Conservation (phyloP, 2,797 vertebrate genomes). For the Lateolabrax maculatus region DNA sequence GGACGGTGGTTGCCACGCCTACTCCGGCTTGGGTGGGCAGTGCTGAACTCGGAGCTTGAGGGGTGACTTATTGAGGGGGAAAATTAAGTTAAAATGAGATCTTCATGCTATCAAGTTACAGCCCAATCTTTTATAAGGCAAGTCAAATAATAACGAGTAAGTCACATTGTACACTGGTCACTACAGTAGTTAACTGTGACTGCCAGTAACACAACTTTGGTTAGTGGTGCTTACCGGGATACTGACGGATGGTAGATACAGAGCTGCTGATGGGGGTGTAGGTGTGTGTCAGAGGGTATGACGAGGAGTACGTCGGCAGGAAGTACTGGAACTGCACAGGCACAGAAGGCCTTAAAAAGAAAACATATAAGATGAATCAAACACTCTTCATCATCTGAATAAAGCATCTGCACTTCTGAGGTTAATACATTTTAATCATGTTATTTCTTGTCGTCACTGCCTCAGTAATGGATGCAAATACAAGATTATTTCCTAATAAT, state of each 20-base stretch:
- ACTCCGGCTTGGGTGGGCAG: constrained; percentile 93
- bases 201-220: not conserved
- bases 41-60: constrained; percentile 94
- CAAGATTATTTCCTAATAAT: not conserved
- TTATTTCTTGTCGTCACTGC: not conserved
- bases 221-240: constrained; percentile 88
- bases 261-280: constrained; percentile 98
- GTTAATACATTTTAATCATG: not conserved
- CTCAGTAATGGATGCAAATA: not conserved
- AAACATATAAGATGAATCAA: not conserved
- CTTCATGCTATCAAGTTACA: not conserved
- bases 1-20: constrained; percentile 95
- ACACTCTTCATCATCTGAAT: not conserved
- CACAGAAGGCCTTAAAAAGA: constrained; percentile 88
- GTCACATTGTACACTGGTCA: not conserved
- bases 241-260: constrained; percentile 95
- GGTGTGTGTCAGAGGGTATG: constrained; percentile 94
- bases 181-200: not conserved
- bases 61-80: constrained; percentile 86
- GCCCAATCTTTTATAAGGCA: not conserved
- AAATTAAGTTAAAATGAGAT: constrained; percentile 5
- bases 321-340: constrained; percentile 99
- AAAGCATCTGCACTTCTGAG: not conserved
- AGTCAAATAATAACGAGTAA: not conserved
- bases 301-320: constrained; percentile 93